Percentiles rank a stretch among this genome's conserved stretches.
These are phyloP conservation scores for Pristiophorus japonicus DNA, from an alignment of 2,113 vertebrate species.

Conservation along the genomic window DNA sequence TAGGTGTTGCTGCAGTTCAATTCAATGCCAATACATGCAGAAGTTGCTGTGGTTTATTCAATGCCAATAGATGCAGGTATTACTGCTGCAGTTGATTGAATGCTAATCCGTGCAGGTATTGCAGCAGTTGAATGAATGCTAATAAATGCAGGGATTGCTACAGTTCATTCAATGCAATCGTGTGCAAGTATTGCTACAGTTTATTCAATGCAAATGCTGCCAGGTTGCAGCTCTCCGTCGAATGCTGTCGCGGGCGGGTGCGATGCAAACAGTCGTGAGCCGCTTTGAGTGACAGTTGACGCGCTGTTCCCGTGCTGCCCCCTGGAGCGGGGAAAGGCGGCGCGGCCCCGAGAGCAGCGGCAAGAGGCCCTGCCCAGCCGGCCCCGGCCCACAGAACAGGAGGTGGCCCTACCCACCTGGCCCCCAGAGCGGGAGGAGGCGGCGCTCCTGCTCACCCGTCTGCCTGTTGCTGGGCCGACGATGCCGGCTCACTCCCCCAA, in stretches of 20 bases:
- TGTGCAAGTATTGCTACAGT: neutral
- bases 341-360: too few species aligned
- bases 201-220: too few species aligned
- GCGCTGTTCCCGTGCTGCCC: neutral
- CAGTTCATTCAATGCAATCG: neutral
- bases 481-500: slow-evolving; percentile 55
- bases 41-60: neutral
- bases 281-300: slow-evolving; percentile 39
- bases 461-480: slow-evolving; percentile 16
- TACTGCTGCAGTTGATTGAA: neutral
- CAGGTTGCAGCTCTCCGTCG: too few species aligned
- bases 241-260: slow-evolving; percentile 41
- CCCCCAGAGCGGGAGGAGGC: neutral
- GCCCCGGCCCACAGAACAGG: too few species aligned
- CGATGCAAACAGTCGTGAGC: slow-evolving; percentile 46
- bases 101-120: neutral
- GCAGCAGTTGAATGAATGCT: neutral
- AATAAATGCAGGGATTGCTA: neutral
- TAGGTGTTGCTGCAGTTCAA: neutral
- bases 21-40: neutral
- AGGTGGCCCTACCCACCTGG: too few species aligned
- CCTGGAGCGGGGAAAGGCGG: too few species aligned
- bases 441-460: neutral
- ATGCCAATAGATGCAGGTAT: neutral
- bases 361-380: too few species aligned